These are phyloP conservation scores for Coracopsis vasa DNA, from an alignment of 2,113 vertebrate genomes.

Conservation along the genomic window DNA sequence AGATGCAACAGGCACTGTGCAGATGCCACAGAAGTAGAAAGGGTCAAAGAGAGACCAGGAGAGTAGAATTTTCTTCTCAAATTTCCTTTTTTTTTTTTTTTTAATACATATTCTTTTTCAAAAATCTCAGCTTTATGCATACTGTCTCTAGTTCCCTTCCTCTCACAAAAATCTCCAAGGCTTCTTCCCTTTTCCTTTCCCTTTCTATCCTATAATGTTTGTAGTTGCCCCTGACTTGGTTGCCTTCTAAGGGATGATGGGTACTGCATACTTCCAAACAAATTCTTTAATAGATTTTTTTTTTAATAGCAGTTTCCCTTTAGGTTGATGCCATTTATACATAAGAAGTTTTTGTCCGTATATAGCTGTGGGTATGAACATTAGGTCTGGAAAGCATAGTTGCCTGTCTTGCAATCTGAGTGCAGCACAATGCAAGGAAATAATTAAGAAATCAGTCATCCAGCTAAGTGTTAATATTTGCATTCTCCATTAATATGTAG, in stretches of 20 bases:
- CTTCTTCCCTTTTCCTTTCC: background rate
- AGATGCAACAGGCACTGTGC: background rate
- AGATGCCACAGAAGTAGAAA: background rate
- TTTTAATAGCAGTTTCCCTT: background rate
- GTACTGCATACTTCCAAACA: background rate
- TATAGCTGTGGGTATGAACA: background rate
- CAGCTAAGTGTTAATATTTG: constrained; percentile 12
- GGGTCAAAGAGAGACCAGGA: background rate
- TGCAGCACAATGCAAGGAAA: background rate
- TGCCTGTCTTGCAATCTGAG: background rate
- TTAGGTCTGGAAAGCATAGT: background rate
- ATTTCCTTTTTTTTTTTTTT: background rate
- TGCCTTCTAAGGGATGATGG: background rate
- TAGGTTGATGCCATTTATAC: background rate
- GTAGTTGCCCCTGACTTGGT: background rate
- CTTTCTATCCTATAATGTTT: background rate
- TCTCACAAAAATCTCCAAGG: background rate
- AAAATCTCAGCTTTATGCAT: background rate
- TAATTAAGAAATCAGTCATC: background rate
- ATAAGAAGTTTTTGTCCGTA: background rate
- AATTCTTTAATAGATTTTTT: background rate
- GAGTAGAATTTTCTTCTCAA: background rate
- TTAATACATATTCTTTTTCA: background rate
- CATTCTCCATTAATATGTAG: background rate
- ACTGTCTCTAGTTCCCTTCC: background rate